Evolutionary conservation across 2,113 vertebrate genomes (phyloP).

Genomic region (Nipponia nippon): DNA sequence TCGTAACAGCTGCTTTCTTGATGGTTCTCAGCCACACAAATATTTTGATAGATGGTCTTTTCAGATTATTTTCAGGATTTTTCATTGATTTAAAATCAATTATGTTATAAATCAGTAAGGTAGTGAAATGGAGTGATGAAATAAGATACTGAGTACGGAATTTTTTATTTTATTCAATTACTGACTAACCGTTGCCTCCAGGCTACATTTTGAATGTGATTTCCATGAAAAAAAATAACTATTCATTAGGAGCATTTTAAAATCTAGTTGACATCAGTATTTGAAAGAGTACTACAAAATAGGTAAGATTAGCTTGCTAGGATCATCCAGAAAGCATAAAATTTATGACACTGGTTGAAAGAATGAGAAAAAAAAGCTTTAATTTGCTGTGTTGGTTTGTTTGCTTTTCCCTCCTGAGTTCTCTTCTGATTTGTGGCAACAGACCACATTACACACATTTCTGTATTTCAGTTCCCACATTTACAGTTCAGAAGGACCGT

Average conservation of each 20-base stretch:
- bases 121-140: background rate
- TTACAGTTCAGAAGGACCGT: background rate
- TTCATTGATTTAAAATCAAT: background rate
- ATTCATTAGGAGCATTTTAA: background rate
- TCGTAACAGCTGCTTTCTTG: background rate
- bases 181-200: background rate
- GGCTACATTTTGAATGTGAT: background rate
- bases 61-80: background rate
- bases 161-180: background rate
- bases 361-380: background rate
- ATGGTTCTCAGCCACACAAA: rapidly evolving
- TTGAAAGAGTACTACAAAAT: background rate
- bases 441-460: background rate
- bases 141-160: background rate
- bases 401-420: background rate
- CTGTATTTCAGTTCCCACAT: background rate
- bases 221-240: background rate
- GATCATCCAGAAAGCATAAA: background rate
- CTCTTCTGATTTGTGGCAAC: background rate
- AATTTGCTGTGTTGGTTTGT: rapidly evolving
- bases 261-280: background rate
- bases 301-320: background rate
- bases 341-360: background rate
- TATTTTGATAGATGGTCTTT: background rate
- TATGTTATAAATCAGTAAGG: background rate